Evolutionary conservation across 2,888 invertebrate genomes (phyloP).

Genomic region (Nemotelus pantherinus): DNA sequence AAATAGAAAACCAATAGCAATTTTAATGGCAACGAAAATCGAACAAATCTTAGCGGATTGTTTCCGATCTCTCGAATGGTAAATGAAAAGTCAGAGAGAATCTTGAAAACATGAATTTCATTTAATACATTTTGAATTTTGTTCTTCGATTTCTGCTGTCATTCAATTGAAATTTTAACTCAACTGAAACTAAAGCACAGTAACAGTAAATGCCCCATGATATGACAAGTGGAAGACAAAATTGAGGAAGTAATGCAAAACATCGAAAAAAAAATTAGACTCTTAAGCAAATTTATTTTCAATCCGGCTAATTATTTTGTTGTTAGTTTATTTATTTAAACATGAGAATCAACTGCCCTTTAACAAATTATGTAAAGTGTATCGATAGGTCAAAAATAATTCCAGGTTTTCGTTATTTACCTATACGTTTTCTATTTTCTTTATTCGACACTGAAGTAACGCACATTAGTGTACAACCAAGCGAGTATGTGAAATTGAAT

Average conservation of each 20-base stretch:
- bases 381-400: too few relatives aligned
- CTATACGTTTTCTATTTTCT: too few relatives aligned
- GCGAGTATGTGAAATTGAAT: too few relatives aligned
- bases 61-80: neutral
- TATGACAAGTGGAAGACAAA: neutral
- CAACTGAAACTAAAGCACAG: neutral
- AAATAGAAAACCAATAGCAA: conserved; percentile 16
- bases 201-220: neutral
- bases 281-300: too few relatives aligned
- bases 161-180: conserved; percentile 18
- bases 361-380: too few relatives aligned
- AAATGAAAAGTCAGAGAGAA: neutral
- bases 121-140: neutral
- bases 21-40: conserved; percentile 35
- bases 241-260: neutral
- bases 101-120: neutral
- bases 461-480: too few relatives aligned
- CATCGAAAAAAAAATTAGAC: neutral
- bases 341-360: too few relatives aligned
- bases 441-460: too few relatives aligned
- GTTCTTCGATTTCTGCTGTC: conserved; percentile 33
- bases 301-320: neutral
- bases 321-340: neutral
- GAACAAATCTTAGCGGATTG: conserved; percentile 5
- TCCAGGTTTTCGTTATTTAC: too few relatives aligned